phyloP scores from a whole-genome alignment of 2,888 invertebrate species.

The Polyommatus icarus region DNA sequence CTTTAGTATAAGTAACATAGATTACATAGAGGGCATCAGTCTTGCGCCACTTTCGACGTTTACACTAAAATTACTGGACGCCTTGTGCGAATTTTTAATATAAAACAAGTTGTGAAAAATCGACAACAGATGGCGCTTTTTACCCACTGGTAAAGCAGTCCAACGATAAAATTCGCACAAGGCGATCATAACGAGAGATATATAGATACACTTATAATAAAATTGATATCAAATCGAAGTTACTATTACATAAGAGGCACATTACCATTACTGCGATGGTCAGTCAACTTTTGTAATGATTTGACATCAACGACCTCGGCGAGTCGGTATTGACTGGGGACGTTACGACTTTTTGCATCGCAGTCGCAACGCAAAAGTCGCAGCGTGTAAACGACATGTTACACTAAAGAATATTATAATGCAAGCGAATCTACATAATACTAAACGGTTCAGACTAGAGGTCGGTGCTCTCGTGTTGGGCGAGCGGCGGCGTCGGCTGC shows the following conservation, averaged over 20 bases:
- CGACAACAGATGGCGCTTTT: neutral
- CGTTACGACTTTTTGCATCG: neutral
- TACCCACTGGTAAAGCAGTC: neutral
- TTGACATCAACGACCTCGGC: conserved; percentile 15
- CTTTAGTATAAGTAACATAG: conserved; percentile 39
- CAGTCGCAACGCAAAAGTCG: neutral
- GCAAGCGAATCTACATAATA: conserved; percentile 24
- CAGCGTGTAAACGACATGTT: neutral
- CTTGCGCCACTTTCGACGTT: conserved; percentile 39
- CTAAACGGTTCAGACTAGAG: conserved; percentile 53
- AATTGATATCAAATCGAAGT: conserved; percentile 16
- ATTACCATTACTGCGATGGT: conserved; percentile 13
- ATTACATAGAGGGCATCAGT: conserved; percentile 49
- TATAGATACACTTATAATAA: neutral
- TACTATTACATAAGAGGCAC: conserved; percentile 23
- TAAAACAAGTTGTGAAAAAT: neutral
- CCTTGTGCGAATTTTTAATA: neutral
- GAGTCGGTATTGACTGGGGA: neutral
- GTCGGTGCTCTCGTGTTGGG: conserved; percentile 55
- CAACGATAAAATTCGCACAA: conserved; percentile 4
- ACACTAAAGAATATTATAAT: conserved; percentile 24
- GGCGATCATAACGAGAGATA: neutral
- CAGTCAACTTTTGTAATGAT: conserved; percentile 9
- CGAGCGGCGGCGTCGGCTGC: conserved; percentile 49
- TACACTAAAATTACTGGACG: conserved; percentile 15